A percentile compares a stretch with the other conserved stretches of the same genome.
These are phyloP conservation scores for Scaptomyza pallida DNA, from an alignment of 1,140 invertebrate species.

Conservation along the genomic window DNA sequence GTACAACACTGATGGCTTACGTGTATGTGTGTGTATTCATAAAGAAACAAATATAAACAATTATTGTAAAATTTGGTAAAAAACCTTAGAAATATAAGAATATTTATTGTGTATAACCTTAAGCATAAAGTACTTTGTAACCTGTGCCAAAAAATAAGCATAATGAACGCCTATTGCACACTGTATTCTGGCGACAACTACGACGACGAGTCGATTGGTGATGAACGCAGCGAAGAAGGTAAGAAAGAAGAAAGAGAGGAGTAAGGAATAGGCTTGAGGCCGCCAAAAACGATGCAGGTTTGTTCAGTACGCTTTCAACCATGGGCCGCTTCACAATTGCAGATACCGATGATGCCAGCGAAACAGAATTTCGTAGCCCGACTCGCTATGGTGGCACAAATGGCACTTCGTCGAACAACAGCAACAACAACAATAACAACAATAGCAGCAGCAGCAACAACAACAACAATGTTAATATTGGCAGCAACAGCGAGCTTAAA, in stretches of 20 bases:
- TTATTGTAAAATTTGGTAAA: constrained; percentile 6
- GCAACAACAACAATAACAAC: constrained; percentile 47
- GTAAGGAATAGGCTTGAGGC: not conserved
- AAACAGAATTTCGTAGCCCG: constrained; percentile 90
- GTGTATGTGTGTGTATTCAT: constrained; percentile 21
- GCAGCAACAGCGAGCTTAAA: constrained; percentile 89
- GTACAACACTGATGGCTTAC: constrained; percentile 24
- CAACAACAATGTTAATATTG: constrained; percentile 25
- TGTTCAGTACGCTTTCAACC: constrained; percentile 16
- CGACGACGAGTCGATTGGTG: constrained; percentile 71
- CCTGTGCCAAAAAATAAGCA: not conserved
- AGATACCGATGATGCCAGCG: constrained; percentile 96
- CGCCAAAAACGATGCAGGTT: not conserved
- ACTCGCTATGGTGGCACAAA: constrained; percentile 89
- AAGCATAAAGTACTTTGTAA: not conserved
- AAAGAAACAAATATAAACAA: constrained; percentile 39
- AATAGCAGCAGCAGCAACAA: constrained; percentile 51
- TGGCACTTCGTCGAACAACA: constrained; percentile 69
- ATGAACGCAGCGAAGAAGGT: constrained; percentile 75
- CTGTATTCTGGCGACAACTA: constrained; percentile 60
- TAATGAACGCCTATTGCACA: constrained; percentile 64
- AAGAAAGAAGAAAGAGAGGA: constrained; percentile 8
- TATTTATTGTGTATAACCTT: constrained; percentile 1
- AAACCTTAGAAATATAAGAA: constrained; percentile 2
- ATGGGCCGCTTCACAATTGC: constrained; percentile 62